Conservation (phyloP, 2,113 vertebrate genomes). For the Actenoides hombroni region DNA sequence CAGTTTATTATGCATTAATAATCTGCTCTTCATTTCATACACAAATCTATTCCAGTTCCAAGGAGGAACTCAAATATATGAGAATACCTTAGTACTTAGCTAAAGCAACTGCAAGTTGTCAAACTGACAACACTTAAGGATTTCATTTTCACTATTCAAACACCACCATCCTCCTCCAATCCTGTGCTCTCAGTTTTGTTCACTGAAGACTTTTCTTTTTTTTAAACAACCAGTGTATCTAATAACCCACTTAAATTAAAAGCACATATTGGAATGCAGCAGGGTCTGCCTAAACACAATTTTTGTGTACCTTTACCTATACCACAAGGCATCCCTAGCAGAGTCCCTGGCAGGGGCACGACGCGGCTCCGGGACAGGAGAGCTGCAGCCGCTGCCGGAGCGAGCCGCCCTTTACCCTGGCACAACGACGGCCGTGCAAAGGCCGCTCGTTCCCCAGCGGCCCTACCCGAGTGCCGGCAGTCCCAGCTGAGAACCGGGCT, state of each 20-base stretch:
- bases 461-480: neutral
- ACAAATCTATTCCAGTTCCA: neutral
- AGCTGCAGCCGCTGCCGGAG: neutral
- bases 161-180: neutral
- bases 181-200: neutral
- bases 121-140: neutral
- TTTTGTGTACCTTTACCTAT: accelerated
- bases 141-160: neutral
- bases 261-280: accelerated
- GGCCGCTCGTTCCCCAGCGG: neutral
- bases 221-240: neutral
- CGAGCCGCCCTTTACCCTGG: neutral
- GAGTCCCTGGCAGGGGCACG: neutral
- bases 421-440: neutral
- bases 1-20: neutral
- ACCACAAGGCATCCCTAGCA: accelerated
- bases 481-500: neutral
- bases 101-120: neutral
- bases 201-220: neutral
- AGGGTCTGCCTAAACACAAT: neutral
- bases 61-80: accelerated
- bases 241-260: neutral
- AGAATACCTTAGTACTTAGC: neutral
- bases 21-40: neutral
- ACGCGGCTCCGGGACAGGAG: too few relatives aligned